Percentiles rank a stretch among this genome's conserved stretches.
phyloP scores from a whole-genome alignment of 2,797 vertebrate species.

The Enteromius afrohamiltoni region DNA sequence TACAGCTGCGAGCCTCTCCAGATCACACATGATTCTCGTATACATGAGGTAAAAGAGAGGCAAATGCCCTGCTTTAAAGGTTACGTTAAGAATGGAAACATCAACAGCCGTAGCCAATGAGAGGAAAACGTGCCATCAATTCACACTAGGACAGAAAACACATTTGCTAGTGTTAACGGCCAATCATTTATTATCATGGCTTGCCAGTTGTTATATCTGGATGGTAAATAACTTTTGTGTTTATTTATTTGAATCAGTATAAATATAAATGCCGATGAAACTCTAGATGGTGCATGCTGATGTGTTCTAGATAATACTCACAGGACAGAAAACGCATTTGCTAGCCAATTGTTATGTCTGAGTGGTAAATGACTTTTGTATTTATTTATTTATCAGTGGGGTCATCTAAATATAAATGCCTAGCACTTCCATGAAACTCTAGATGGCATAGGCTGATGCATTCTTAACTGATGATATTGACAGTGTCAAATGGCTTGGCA shows the following conservation, averaged over 20 bases:
- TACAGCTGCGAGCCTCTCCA: slow-evolving; percentile 23
- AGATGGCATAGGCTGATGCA: too few species aligned
- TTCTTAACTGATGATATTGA: too few species aligned
- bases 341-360: neutral
- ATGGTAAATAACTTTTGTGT: slow-evolving; percentile 40
- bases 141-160: slow-evolving; percentile 57
- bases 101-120: slow-evolving; percentile 50
- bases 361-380: too few species aligned
- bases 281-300: too few species aligned
- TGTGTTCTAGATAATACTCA: slow-evolving; percentile 37
- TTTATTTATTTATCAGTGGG: neutral
- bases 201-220: slow-evolving; percentile 27
- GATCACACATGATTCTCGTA: slow-evolving; percentile 61
- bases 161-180: slow-evolving; percentile 49
- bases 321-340: slow-evolving; percentile 50
- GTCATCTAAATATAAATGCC: slow-evolving; percentile 7
- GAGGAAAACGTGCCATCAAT: slow-evolving; percentile 39
- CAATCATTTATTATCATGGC: slow-evolving; percentile 53
- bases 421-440: too few species aligned
- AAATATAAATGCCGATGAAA: too few species aligned
- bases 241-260: neutral
- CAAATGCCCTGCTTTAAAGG: slow-evolving; percentile 64
- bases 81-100: slow-evolving; percentile 68
- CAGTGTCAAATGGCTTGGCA: too few species aligned
- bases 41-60: slow-evolving; percentile 60